Evolutionary conservation across 1,140 invertebrate genomes (phyloP).

Genomic region (Charaxes varanes): DNA sequence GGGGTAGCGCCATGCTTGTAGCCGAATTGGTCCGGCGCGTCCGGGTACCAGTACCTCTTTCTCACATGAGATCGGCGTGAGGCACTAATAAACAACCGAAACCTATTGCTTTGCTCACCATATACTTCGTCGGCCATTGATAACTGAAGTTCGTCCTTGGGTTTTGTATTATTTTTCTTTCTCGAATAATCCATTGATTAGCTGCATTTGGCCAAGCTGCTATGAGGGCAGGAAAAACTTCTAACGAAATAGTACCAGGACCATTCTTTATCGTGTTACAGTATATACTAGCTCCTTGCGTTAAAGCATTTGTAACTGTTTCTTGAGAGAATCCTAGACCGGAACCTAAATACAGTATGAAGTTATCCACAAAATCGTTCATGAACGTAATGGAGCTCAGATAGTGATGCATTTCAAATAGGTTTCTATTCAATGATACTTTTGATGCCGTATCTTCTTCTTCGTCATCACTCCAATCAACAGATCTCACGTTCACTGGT

Average conservation of each 20-base stretch:
- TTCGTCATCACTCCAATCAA: slow-evolving; percentile 53
- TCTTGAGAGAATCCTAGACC: slow-evolving; percentile 70
- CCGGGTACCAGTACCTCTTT: too few relatives aligned
- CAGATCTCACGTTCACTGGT: slow-evolving; percentile 51
- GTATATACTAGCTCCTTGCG: slow-evolving; percentile 76
- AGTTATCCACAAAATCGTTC: slow-evolving; percentile 77
- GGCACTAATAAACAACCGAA: too few relatives aligned
- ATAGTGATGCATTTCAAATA: slow-evolving; percentile 69
- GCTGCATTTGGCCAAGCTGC: slow-evolving; percentile 79
- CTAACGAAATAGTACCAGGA: slow-evolving; percentile 69
- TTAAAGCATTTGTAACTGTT: slow-evolving; percentile 64
- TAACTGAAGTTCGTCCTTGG: slow-evolving; percentile 72
- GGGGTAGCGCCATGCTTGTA: too few relatives aligned
- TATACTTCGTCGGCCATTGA: too few relatives aligned
- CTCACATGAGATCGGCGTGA: too few relatives aligned
- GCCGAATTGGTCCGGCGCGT: too few relatives aligned
- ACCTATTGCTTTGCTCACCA: too few relatives aligned
- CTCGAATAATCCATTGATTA: slow-evolving; percentile 77
- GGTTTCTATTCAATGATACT: slow-evolving; percentile 61
- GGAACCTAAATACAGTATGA: slow-evolving; percentile 72
- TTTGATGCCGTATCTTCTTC: slow-evolving; percentile 44
- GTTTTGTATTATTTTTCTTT: slow-evolving; percentile 71
- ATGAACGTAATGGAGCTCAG: slow-evolving; percentile 78
- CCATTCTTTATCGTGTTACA: slow-evolving; percentile 66
- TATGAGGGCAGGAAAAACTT: slow-evolving; percentile 78